Percentiles rank a stretch among this genome's conserved stretches.
These are phyloP conservation scores for Microctonus aethiopoides DNA, from an alignment of 2,888 invertebrate species.

Conservation along the genomic window DNA sequence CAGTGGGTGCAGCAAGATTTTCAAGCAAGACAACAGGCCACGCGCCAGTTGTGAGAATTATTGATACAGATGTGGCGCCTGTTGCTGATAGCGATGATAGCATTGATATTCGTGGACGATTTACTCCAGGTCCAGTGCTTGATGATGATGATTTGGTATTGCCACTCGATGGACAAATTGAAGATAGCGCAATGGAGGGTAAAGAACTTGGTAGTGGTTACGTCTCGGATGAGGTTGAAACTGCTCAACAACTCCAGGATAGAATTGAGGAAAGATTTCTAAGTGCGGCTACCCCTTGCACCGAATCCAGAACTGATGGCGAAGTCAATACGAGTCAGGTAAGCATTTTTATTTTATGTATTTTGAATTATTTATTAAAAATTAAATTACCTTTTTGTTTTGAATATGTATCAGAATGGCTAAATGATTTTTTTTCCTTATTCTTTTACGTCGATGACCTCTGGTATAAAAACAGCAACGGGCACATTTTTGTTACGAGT, in stretches of 20 bases:
- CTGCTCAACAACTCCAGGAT: conserved; percentile 72
- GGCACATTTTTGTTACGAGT: neutral
- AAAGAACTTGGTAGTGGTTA: conserved; percentile 63
- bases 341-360: conserved; percentile 10
- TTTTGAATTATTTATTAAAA: neutral
- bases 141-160: conserved; percentile 66
- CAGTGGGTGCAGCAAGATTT: conserved; percentile 79
- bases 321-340: conserved; percentile 72
- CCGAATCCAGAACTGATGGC: conserved; percentile 72
- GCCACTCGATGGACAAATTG: conserved; percentile 64
- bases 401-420: neutral
- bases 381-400: conserved; percentile 15
- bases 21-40: conserved; percentile 40
- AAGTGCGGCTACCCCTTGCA: conserved; percentile 66
- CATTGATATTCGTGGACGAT: conserved; percentile 59
- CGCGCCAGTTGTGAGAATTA: conserved; percentile 68
- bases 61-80: conserved; percentile 63
- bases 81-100: conserved; percentile 65
- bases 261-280: conserved; percentile 75
- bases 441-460: neutral
- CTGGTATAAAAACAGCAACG: neutral
- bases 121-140: conserved; percentile 56
- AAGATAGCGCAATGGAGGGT: conserved; percentile 65
- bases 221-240: conserved; percentile 63
- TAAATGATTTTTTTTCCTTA: neutral